Base-by-base conservation (phyloP, 2,113 vertebrate genomes). In the Cranoglanis bouderius region DNA sequence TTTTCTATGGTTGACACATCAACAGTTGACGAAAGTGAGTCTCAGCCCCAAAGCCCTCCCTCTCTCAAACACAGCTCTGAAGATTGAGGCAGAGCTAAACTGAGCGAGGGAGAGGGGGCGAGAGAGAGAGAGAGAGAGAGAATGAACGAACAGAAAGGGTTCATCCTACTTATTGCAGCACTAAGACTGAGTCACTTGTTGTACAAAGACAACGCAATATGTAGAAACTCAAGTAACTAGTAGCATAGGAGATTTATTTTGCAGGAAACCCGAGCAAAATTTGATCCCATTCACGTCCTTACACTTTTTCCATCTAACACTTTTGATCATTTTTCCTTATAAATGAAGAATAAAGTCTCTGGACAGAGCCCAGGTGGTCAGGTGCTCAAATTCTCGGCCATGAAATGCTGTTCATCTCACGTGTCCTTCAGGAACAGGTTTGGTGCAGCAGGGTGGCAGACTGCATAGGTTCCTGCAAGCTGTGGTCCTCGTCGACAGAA, bases 381-480 rank as follows among this genome's bases (percentile, higher is more conserved):
- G 72, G 83, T 57, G 88, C 74, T 85, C 46, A 29, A 10, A 43
- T 32, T 43, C 83, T 70, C 74, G 65, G 75, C 46, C 83, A 38
- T 46, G 4, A 55, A 81, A 77, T 26, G 59, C 74, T 40, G 82
- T 85, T 85, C 82, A 40, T 82, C 77, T 65, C 32, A 46, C 59
- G 12, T 90, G 90, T 88, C 90, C 90, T 90, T 91, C 89, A 90
- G 75, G 89, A 91, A 78, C 90, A 91, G 89, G 89, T 88, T 90
- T 91, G 87, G 53, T 90, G 53, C 90, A 87, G 90, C 84, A 81
- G 84, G 88, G 86, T 88, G 83, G 70, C 78, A 84, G 86, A 89
- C 70, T 86, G 78, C 84, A 88, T 85, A 88, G 88, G 86, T 86
- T 77, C 85, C 59, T 49, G 21, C 90, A 91, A 89, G 88, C 90